phyloP scores from a whole-genome alignment of 2,888 invertebrate genomes.

The Gnatocerus cornutus region DNA sequence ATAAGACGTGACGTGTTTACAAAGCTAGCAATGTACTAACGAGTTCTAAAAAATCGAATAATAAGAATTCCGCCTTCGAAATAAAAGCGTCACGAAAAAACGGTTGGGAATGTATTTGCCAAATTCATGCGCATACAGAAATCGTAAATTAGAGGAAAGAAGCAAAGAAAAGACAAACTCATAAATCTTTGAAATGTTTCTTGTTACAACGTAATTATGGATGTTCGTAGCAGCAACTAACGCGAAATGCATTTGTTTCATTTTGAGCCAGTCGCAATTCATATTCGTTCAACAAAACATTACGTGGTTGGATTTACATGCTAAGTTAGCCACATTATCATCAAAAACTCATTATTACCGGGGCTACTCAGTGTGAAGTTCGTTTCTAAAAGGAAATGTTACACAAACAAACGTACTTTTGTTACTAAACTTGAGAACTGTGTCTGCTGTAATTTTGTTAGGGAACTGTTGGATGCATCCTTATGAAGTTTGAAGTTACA shows the following conservation, averaged over 20 bases:
- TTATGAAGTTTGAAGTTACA: no score
- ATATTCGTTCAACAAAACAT: neutral
- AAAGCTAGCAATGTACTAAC: slow-evolving; percentile 3
- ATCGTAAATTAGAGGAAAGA: slow-evolving; percentile 3
- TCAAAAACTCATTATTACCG: slow-evolving; percentile 3
- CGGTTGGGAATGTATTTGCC: neutral
- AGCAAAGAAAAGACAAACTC: slow-evolving; percentile 5
- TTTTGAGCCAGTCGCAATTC: neutral
- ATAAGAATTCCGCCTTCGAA: slow-evolving; percentile 8
- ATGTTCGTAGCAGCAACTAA: slow-evolving; percentile 20
- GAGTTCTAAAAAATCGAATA: neutral
- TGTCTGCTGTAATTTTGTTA: no score
- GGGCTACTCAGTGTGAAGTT: neutral
- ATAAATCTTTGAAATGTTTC: slow-evolving; percentile 25
- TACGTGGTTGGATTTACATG: slow-evolving; percentile 3
- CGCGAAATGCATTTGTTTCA: slow-evolving; percentile 30
- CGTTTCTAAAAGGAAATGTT: no score
- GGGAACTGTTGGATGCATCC: no score
- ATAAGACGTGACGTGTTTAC: slow-evolving; percentile 44
- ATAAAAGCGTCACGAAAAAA: neutral
- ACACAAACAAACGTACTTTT: no score
- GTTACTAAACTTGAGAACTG: no score
- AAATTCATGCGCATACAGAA: neutral
- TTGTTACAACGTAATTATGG: slow-evolving; percentile 30
- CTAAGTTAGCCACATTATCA: slow-evolving; percentile 4